Conservation (phyloP, 2,113 vertebrate species). For the Phaethon lepturus region DNA sequence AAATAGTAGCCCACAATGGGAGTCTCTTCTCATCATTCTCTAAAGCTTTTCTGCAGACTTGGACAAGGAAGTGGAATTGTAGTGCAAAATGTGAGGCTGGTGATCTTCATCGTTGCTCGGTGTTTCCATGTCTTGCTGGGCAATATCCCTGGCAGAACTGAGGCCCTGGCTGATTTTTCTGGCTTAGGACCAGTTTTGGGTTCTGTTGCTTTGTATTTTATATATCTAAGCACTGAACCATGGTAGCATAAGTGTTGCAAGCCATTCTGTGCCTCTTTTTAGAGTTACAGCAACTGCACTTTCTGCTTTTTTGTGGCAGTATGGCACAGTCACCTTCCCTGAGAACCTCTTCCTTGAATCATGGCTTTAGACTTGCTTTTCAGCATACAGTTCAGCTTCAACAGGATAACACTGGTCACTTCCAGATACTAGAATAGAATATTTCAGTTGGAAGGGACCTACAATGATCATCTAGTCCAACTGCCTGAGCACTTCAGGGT, state of each 20-base stretch:
- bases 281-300: background rate
- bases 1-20: background rate
- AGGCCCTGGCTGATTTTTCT: background rate
- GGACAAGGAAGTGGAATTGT: background rate
- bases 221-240: background rate
- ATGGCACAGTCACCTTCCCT: background rate
- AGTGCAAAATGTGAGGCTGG: background rate
- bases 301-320: background rate
- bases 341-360: background rate
- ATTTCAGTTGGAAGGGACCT: background rate
- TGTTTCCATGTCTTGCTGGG: background rate
- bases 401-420: background rate
- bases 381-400: background rate
- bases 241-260: background rate
- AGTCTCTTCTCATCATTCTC: background rate
- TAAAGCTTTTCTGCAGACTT: background rate
- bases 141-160: background rate
- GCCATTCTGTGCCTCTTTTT: background rate
- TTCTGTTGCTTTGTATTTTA: background rate
- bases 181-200: background rate
- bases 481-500: background rate
- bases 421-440: background rate
- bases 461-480: rapidly evolving
- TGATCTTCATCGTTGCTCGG: background rate
- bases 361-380: background rate